Evolutionary conservation across 2,888 invertebrate genomes (phyloP), one percentile per base, ranked within the genome.

Genomic region (Cephus rjabovi): DNA sequence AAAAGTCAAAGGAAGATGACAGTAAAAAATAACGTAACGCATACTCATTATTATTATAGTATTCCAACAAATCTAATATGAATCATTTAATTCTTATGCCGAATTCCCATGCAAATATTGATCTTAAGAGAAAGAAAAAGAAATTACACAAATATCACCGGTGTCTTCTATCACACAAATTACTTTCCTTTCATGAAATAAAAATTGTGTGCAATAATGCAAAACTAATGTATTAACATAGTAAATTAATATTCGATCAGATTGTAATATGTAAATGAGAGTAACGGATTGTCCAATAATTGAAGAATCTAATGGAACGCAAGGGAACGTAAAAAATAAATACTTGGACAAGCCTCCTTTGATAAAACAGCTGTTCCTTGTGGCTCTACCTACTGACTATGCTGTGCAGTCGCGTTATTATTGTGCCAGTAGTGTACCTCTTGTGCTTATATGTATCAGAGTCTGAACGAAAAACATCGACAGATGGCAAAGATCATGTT

Each of bases 401-500:
- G 30, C 15, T 71, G 31, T 71, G 71, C 12, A 34, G 71, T 71
- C 23, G 31, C 71, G 12, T 71, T 34, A 33, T 34, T 71, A 71
- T 71, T 71, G 34, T 71, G 71, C 71, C 33, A 71, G 31, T 34
- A 71, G 71, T 35, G 73, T 73, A 73, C 75, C 75, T 78, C 37
- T 70, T 78, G 73, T 78, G 33, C 78, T 31, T 76, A 76, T 76
- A 35, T 73, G 71, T 71, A 78, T 73, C 74, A 37, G 30, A 76
- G 76, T 75, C 78, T 76, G 75, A 80, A 76, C 77, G 83, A 86
- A 87, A 89, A 88, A 89, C 88, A 89, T 89, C 87, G 90, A 88
- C 89, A 89, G 88, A 89, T 90, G 89, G 88, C 88, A 85, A 84
- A 86, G 86, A 83, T 86, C 86, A 88, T 89, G 89, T 90, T 89